Evolutionary conservation across 1,140 invertebrate genomes (phyloP), one percentile per base, ranked within the genome.

Genomic region (Scaptomyza graminum): DNA sequence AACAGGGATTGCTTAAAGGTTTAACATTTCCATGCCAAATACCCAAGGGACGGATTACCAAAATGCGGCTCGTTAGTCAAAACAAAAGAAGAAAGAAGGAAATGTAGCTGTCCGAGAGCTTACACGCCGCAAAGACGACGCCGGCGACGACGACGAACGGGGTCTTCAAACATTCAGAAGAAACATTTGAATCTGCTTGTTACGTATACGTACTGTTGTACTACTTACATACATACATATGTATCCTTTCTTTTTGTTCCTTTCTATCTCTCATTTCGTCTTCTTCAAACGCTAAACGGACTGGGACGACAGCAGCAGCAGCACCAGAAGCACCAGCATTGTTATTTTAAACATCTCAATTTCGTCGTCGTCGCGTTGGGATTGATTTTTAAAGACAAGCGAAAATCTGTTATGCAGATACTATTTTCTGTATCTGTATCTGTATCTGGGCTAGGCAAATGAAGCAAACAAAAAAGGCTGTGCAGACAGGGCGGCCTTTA

Each of bases 51-150:
- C 72, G 83, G 83, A 87, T 87, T 87, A 87, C 83, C 79, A 68
- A 87, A 88, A 87, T 87, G 83, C 73, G 83, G 85, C 83, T 87
- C 83, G 83, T 87, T 87, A 87, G 83, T 75, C 83, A 82, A 88
- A 87, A 83, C 18, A 18, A 18, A 22, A 22, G 18, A 22, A 22
- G 4, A 22, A 22, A 22, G 18, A 22, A 22, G 18, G 4, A 83
- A 75, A 64, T 34, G 31, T 61, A 79, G 69, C 54, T 82, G 81
- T 63, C 81, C 81, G 68, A 74, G 65, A 79, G 82, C 82, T 87
- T 82, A 87, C 84, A 87, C 62, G 83, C 59, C 59, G 55, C 43
- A 52, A 13, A 25, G 52, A 62, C 66, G 57, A 54, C 52, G 55
- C 49, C 56, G 56, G 74, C 75, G 70, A 66, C 84, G 28, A 31